Base-by-base conservation (phyloP, 2,888 invertebrate species). In the Eumerus sabulonum region DNA sequence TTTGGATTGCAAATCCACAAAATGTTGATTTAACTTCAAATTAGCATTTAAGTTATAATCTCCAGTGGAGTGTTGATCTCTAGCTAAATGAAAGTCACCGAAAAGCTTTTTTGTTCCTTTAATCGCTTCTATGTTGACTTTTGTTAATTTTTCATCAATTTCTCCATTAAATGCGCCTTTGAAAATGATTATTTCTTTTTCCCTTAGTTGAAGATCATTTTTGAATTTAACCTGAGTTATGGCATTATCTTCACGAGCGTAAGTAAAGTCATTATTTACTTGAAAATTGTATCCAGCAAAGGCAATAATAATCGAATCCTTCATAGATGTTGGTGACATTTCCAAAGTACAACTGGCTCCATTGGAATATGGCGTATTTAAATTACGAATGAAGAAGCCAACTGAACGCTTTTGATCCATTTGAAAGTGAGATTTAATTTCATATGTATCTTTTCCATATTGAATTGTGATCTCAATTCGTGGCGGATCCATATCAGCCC, bases 21-120 rank as follows among this genome's bases (percentile, higher is more conserved):
- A 85, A 27, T 88, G 84, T 19, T 86, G 84, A 44, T 89, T 88
- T 0, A 90, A 86, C 56, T 90, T 90, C 0, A 91, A 90, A 82
- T 92, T 92, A 0, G 93, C 90, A 14, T 92, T 91, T 0, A 94
- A 82, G 60, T 92, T 92, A 1, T 91, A 91, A 19, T 88, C 87
- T 11, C 85, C 84, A 0, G 84, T 82, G 0, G 87, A 84, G 38
- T 88, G 89, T 18, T 87, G 86, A 76, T 90, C 88, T 14, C 85
- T 84, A 66, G 90, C 88, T 1, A 88, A 87, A 12, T 90, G 89
- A 0, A 92, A 73, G 54, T 90, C 90, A 0, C 91, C 85, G 1
- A 90, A 90, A 0, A 91, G 88, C 51, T 92, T 91, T 76, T 92
- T 91, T 73, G 92, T 91, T 0, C 90, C 89, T 83, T 93, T 93